Evolutionary conservation across 2,888 invertebrate species (phyloP).

Genomic region (Conomelus anceps): DNA sequence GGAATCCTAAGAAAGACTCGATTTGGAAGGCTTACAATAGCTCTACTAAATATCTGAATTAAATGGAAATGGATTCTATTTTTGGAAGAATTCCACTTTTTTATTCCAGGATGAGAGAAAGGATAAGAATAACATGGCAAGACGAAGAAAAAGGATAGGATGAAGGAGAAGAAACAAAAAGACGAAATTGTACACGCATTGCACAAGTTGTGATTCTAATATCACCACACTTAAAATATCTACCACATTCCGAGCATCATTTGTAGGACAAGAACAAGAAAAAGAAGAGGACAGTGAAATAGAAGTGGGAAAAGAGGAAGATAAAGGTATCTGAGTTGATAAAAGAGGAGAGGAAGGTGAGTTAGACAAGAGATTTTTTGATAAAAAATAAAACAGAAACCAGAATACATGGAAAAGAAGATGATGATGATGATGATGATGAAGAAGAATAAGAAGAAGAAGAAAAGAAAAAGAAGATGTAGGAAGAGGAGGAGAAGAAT

Average conservation of each 20-base stretch:
- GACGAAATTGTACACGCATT: too few species aligned
- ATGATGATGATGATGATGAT: conserved; percentile 35
- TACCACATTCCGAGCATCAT: not conserved
- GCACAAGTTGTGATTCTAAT: too few species aligned
- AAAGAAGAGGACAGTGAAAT: not conserved
- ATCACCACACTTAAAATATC: not conserved
- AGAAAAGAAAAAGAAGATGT: not conserved
- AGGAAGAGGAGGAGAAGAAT: not conserved
- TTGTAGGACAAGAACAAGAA: not conserved
- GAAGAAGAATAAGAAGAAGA: conserved; percentile 35
- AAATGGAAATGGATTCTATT: too few species aligned
- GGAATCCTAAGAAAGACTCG: too few species aligned
- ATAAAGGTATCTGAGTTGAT: not conserved
- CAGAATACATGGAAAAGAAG: conserved; percentile 35
- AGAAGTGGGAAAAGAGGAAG: not conserved
- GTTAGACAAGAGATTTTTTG: not conserved
- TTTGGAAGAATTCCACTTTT: too few species aligned
- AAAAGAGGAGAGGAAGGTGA: not conserved
- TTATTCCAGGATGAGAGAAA: too few species aligned
- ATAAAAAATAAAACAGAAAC: not conserved
- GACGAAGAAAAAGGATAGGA: too few species aligned
- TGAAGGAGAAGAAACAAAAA: too few species aligned
- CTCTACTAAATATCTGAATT: too few species aligned
- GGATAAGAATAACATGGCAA: too few species aligned
- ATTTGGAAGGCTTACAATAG: too few species aligned